Evolutionary conservation across 2,888 invertebrate species (phyloP).

Genomic region (Thera britannica): DNA sequence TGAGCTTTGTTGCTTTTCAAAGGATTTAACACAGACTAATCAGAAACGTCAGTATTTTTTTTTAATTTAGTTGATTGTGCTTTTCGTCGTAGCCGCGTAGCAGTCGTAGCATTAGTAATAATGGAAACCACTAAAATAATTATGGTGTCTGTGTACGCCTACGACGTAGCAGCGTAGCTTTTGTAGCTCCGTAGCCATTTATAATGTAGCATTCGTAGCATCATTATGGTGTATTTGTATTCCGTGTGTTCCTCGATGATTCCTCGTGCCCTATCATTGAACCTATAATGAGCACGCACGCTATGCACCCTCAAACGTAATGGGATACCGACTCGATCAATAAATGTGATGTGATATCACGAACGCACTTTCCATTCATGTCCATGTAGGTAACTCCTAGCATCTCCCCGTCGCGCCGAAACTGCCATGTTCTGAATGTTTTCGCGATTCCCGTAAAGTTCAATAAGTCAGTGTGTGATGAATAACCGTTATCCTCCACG

Average conservation of each 20-base stretch:
- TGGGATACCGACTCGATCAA: neutral
- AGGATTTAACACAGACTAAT: neutral
- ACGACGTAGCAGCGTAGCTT: conserved; percentile 7
- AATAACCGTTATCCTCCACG: conserved; percentile 1
- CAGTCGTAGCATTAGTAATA: neutral
- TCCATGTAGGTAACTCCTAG: neutral
- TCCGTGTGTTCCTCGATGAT: neutral
- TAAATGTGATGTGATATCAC: neutral
- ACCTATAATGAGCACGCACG: neutral
- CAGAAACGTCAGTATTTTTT: neutral
- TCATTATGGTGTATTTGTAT: neutral
- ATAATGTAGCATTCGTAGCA: neutral
- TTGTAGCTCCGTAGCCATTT: neutral
- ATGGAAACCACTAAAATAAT: no score
- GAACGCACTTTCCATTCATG: neutral
- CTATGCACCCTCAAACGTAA: neutral
- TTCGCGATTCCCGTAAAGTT: conserved; percentile 1
- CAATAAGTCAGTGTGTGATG: conserved; percentile 17
- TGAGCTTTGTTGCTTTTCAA: neutral
- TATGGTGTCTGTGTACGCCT: neutral
- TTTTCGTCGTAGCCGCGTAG: neutral
- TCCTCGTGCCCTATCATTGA: neutral
- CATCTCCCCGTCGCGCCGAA: neutral
- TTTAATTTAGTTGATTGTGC: neutral
- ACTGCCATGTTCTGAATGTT: conserved; percentile 7